Base-by-base conservation (phyloP, 2,888 invertebrate species). In the Metacarcinus magister region DNA sequence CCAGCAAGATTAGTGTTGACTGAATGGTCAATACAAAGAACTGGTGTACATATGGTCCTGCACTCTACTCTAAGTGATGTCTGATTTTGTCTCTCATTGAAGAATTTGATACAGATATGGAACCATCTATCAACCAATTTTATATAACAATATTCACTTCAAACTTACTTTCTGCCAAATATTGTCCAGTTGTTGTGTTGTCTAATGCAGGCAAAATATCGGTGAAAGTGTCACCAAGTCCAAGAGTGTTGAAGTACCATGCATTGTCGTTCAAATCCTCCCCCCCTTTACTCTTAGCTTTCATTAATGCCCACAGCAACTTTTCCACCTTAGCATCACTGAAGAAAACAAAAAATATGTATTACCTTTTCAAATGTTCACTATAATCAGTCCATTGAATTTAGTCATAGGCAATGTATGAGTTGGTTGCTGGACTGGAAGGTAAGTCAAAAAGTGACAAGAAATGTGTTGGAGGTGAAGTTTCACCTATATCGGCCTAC, bases 291-390 rank as follows among this genome's bases (percentile, higher is more conserved):
- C 92, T 46, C 60, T 94, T 96, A 2, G 96, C 92, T 60, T 92
- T 87, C n/a, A 67, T 94, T 32, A 96, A 19, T 43, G 96, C 96
- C 93, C 92, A 94, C 19, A 87, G 39, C 19, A 96, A 28, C 32
- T 92, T 94, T 4, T 96, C 60, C 48, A 94, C 94, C 46, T 96
- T 96, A 5, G 96, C 92, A n/a, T 96, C 96, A 92, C 96, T 96
- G 96, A 54, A 28, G 60, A 32, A 75, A 28, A 23, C 75, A 75
- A 75, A 75, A 8, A 75, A 46, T 39, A 67, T 32, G 75, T 54
- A 60, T 60, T 23, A 60, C 3, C 23, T 60, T 23, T 60, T 60
- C 60, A 60, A 60, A 23, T 10, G 19, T 4, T 5, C 19, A 19
- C 23, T 10, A 23, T 23, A 60, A 60, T 60, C 19, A 60, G 16